Conservation (phyloP, 2,113 vertebrate species). For the Hemiscyllium ocellatum region DNA sequence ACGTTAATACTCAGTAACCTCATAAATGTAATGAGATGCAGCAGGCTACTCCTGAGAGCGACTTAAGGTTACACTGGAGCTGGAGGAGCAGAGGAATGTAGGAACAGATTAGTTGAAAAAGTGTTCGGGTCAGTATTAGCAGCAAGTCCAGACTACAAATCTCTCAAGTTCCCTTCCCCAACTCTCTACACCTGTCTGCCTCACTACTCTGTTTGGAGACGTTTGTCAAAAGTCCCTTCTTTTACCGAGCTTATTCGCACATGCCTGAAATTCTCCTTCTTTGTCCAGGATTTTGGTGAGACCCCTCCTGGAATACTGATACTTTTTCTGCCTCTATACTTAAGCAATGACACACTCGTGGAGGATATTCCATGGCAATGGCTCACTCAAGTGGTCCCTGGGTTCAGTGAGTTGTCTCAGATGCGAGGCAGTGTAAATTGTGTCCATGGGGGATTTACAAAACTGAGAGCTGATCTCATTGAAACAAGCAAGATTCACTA, state of each 20-base stretch:
- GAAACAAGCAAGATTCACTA: too few relatives aligned
- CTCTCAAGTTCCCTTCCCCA: background rate
- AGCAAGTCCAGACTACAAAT: background rate
- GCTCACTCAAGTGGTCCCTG: too few relatives aligned
- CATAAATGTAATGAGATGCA: background rate
- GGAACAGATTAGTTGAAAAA: background rate
- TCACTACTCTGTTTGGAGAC: background rate
- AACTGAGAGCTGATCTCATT: too few relatives aligned
- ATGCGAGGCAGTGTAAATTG: too few relatives aligned
- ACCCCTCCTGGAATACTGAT: too few relatives aligned
- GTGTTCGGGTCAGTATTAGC: background rate
- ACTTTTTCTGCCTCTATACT: too few relatives aligned
- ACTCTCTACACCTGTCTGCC: background rate
- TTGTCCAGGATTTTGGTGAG: too few relatives aligned
- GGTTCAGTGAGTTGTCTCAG: too few relatives aligned
- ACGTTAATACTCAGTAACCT: background rate
- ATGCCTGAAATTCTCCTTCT: background rate
- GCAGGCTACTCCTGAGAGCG: background rate
- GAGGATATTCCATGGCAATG: too few relatives aligned
- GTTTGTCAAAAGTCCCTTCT: background rate
- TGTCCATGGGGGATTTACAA: too few relatives aligned
- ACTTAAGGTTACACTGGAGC: background rate
- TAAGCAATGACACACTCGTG: too few relatives aligned
- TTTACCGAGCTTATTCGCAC: background rate
- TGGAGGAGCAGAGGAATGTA: background rate